Evolutionary conservation across 2,113 vertebrate species (phyloP).

Genomic region (Pluvianellus socialis): DNA sequence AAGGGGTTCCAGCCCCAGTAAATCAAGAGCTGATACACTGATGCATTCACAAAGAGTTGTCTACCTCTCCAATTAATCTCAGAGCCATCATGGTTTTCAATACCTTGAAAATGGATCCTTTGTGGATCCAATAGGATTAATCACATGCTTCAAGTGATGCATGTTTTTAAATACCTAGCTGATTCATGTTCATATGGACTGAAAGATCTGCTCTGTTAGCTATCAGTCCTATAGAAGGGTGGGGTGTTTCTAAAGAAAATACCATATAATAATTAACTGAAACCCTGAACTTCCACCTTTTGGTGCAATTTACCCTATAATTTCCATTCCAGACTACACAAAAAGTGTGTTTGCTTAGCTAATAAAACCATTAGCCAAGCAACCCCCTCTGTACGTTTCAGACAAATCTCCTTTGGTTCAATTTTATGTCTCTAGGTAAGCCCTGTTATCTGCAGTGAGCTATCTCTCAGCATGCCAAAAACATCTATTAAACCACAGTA

Average conservation of each 20-base stretch:
- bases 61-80: neutral
- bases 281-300: constrained; percentile 12
- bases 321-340: constrained; percentile 29
- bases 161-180: neutral
- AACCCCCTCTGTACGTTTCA: neutral
- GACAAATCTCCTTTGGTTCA: neutral
- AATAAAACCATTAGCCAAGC: neutral
- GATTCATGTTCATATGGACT: neutral
- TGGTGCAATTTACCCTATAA: neutral
- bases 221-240: neutral
- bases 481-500: neutral
- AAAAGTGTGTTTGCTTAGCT: constrained; percentile 27
- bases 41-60: neutral
- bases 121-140: neutral
- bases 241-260: neutral
- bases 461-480: neutral
- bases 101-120: neutral
- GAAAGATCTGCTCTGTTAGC: neutral
- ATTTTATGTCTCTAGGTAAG: neutral
- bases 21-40: neutral
- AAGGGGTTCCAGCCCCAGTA: neutral
- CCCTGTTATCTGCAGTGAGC: neutral
- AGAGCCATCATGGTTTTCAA: neutral
- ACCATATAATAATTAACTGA: neutral
- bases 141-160: neutral